Evolutionary conservation across 2,888 invertebrate species (phyloP), one percentile per base, ranked within the genome.

Genomic region (Gasteruption jaculator): DNA sequence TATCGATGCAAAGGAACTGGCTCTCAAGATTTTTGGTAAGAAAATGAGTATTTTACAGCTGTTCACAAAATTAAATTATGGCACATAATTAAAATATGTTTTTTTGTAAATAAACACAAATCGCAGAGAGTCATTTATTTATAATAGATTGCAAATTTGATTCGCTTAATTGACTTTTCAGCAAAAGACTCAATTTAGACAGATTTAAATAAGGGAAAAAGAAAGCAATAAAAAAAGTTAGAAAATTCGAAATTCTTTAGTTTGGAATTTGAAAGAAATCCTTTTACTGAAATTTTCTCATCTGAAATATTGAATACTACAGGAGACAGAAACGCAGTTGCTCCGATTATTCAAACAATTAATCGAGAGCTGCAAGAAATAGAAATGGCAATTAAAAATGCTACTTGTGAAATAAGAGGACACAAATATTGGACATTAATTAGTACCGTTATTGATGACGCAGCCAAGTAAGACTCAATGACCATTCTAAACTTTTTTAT

Each of bases 401-500:
- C 45, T 5, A 49, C 35, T 18, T 66, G 65, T 44, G 70, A 70
- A 54, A 32, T 64, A 12, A 60, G 61, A 11, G 65, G 68, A 3
- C 38, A 60, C 6, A 50, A 50, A 25, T 66, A 62, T 50, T 70
- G 66, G 65, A 38, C 56, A 16, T 45, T 68, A 5, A 37, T 49
- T 18, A 58, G 49, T 21, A 62, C 54, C 3, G 34, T 54, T 1
- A 36, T 56, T 11, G 54, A 61, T 33, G 54, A 57, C 27, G 18
- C 48, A 39, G 47, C 54, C 2, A 55, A 38, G 61, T 65, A 6
- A 2, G 19, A 4, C 33, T 18, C n/a, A 18, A 33, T 15, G 4
- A 14, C 21, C 29, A 29, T 29, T 29, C 11, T n/a, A n/a, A n/a
- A n/a, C n/a, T n/a, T n/a, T n/a, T n/a, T n/a, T n/a, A n/a, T n/a